phyloP scores from a whole-genome alignment of 2,113 vertebrate species.

The Hoplias malabaricus region DNA sequence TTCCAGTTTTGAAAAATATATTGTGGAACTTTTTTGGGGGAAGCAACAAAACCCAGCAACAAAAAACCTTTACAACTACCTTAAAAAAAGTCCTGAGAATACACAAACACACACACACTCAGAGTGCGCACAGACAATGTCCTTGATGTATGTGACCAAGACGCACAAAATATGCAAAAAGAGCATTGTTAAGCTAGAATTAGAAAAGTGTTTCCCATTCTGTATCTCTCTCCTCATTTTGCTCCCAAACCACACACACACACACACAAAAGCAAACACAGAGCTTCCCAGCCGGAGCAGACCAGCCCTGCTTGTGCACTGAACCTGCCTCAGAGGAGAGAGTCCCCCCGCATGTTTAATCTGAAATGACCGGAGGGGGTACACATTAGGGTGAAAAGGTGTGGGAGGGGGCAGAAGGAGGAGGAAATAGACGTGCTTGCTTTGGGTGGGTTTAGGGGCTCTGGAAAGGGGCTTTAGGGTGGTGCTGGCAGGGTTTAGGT shows the following conservation, averaged over 20 bases:
- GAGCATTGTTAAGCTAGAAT: not conserved
- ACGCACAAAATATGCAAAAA: not conserved
- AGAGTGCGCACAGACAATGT: not conserved
- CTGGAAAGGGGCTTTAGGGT: conserved; percentile 24
- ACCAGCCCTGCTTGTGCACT: conserved; percentile 2
- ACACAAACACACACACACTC: conserved; percentile 3
- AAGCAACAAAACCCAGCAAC: too few species aligned
- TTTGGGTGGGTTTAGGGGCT: conserved; percentile 22
- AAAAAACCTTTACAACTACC: conserved; percentile 7
- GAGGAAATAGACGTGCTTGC: not conserved
- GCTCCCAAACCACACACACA: not conserved
- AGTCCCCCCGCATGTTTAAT: not conserved
- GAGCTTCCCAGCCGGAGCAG: not conserved
- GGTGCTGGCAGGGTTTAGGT: conserved; percentile 44
- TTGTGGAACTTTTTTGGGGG: too few species aligned
- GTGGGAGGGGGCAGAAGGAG: conserved; percentile 7
- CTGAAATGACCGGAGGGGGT: not conserved
- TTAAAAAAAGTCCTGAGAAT: not conserved
- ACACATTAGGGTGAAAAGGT: conserved; percentile 24
- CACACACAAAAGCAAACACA: conserved; percentile 6
- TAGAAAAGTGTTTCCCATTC: not conserved
- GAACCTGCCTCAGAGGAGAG: not conserved
- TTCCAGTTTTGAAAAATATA: too few species aligned
- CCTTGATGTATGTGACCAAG: not conserved
- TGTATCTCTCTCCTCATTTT: not conserved